phyloP scores from a whole-genome alignment of 2,797 vertebrate genomes.

The Merluccius polli region DNA sequence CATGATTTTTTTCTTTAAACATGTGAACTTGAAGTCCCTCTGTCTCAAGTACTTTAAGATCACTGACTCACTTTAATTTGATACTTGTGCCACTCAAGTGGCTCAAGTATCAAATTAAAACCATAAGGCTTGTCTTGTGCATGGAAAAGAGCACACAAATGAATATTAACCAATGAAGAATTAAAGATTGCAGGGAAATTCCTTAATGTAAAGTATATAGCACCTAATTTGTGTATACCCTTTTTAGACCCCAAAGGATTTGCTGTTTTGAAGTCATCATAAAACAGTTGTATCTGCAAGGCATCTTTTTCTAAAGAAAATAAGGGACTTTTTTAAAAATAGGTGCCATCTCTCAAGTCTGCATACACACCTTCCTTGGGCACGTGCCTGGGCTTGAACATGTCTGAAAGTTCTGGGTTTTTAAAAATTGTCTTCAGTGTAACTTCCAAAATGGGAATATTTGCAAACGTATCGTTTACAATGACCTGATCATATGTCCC shows the following conservation, averaged over 20 bases:
- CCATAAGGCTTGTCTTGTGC: constrained; percentile 32
- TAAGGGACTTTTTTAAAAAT: constrained; percentile 26
- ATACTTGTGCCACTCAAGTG: no score
- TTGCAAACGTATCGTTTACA: constrained; percentile 36
- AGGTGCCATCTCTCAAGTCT: constrained; percentile 28
- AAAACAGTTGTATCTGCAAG: constrained; percentile 35
- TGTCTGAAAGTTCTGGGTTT: constrained; percentile 21
- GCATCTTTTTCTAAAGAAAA: constrained; percentile 37
- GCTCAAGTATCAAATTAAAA: constrained; percentile 26
- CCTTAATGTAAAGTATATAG: constrained; percentile 27
- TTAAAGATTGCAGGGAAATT: constrained; percentile 26
- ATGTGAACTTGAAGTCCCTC: constrained; percentile 27
- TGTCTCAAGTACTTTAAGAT: constrained; percentile 27
- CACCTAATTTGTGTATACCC: constrained; percentile 30
- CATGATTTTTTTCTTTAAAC: constrained; percentile 9
- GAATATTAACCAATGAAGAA: constrained; percentile 33
- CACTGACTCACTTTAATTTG: no score
- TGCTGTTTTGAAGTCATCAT: constrained; percentile 39
- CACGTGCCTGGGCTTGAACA: constrained; percentile 23
- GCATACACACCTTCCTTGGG: constrained; percentile 24
- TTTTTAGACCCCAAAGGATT: constrained; percentile 10
- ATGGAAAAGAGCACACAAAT: constrained; percentile 38
- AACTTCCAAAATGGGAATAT: constrained; percentile 40
- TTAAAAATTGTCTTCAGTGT: constrained; percentile 27
- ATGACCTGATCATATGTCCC: constrained; percentile 31